A percentile compares a stretch with the other conserved stretches of the same genome.
Evolutionary conservation across 2,888 invertebrate species (phyloP).

Genomic region (Dryomyza anilis): DNA sequence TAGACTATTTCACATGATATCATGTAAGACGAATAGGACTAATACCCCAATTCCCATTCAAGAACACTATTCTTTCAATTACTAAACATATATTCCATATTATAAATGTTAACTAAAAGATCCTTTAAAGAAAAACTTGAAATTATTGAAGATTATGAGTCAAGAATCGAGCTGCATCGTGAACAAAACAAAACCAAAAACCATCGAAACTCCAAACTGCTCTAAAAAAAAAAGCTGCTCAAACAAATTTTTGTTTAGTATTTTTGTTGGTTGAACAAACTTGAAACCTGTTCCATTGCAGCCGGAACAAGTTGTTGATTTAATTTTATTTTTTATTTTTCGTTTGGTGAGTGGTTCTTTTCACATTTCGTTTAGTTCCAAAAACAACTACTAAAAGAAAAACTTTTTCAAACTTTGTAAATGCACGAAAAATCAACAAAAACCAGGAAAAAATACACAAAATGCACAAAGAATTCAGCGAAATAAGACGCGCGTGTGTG

Average conservation of each 20-base stretch:
- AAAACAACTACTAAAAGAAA: no score
- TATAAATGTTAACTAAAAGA: no score
- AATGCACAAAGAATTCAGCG: background rate
- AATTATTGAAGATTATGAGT: no score
- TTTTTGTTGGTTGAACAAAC: slow-evolving; percentile 25
- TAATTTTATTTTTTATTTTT: background rate
- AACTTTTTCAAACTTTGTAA: no score
- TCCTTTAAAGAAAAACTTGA: background rate
- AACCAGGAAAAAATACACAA: background rate
- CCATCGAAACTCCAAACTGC: no score
- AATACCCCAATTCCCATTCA: no score
- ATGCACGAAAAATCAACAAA: background rate
- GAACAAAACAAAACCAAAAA: no score
- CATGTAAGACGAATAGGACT: no score
- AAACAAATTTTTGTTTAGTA: slow-evolving; percentile 10
- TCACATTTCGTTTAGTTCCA: background rate
- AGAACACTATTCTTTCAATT: no score
- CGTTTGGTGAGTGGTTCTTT: background rate
- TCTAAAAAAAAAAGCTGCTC: slow-evolving; percentile 6
- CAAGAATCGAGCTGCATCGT: no score
- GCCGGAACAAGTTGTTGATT: slow-evolving; percentile 9
- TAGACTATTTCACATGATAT: no score
- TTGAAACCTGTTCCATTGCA: slow-evolving; percentile 21
- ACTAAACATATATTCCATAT: no score
- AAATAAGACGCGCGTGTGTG: background rate